A percentile compares a stretch with the other conserved stretches of the same genome.
Evolutionary conservation across 2,888 invertebrate genomes (phyloP).

Genomic region (Apodemia duryi): DNA sequence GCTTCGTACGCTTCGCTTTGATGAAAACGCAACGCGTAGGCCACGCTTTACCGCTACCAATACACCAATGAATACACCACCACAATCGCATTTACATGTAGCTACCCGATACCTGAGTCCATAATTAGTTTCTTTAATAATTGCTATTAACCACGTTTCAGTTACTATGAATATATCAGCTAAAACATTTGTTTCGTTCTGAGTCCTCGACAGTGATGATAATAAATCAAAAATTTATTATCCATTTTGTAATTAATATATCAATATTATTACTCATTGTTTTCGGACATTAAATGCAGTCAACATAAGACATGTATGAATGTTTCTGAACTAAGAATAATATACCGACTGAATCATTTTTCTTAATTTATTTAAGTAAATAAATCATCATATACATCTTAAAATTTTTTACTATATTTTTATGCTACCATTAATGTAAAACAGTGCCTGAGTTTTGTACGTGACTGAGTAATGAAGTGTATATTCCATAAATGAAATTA

Average conservation of each 20-base stretch:
- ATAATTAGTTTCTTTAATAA: slow-evolving; percentile 23
- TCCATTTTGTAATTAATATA: background rate
- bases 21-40: slow-evolving; percentile 1
- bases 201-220: slow-evolving; percentile 23
- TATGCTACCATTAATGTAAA: too few relatives aligned
- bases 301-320: too few relatives aligned
- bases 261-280: too few relatives aligned
- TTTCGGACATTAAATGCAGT: too few relatives aligned
- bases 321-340: too few relatives aligned
- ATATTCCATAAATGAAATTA: too few relatives aligned
- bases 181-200: slow-evolving; percentile 24
- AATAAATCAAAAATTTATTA: slow-evolving; percentile 17
- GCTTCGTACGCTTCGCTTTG: background rate
- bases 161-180: slow-evolving; percentile 24
- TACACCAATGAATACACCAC: slow-evolving; percentile 7
- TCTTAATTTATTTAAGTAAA: too few relatives aligned
- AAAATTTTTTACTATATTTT: too few relatives aligned
- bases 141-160: slow-evolving; percentile 24
- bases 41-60: slow-evolving; percentile 18
- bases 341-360: too few relatives aligned
- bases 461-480: too few relatives aligned
- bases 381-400: too few relatives aligned
- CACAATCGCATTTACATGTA: slow-evolving; percentile 15
- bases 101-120: slow-evolving; percentile 14
- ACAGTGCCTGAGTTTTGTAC: too few relatives aligned